Evolutionary conservation across 92 coral and sea anemone genomes (phyloP), one percentile per base, ranked within the genome.

Genomic region (Phenganax marumi): DNA sequence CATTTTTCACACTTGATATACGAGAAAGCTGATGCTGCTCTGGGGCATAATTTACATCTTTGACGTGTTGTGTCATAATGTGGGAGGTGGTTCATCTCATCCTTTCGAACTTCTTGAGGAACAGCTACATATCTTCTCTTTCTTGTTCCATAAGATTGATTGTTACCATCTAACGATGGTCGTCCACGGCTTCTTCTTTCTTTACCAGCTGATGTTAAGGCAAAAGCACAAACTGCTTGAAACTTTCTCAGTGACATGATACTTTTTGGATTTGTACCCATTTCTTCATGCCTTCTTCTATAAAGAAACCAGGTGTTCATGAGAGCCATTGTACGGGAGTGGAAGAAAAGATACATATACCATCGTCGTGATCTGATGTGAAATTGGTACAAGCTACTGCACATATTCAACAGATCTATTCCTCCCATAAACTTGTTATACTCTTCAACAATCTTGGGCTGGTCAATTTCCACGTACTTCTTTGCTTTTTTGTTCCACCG

Each of bases 91-190:
- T 68, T 68, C 6, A 68, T 68, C 18, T 68, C 39, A 68, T 68
- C 75, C 25, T 68, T 68, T 68, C 25, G 75, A 33, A 68, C 75
- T 14, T 68, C 50, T 13, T 46, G 8, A 7, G 75, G 75, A 14
- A 68, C 75, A 24, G 75, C n/a, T 8, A 68, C 8, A 68, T 68
- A 68, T 24, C 75, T 68, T 68, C 75, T 68, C 52, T 68, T 68
- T 54, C 60, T 54, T n/a, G 10, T 10, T n/a, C 60, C 11, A 10
- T n/a, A n/a, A n/a, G 60, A 17, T 54, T 54, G 11, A 10, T 54
- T 54, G 11, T 54, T n/a, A 54, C 11, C 60, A 54, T 54, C 17
- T n/a, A 54, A 54, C 10, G 60, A 54, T 54, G 60, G 60, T 54
- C 60, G 60, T 54, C 60, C n/a, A 54, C 11, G 11, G 11, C n/a